Percentiles rank a stretch among this genome's conserved stretches.
phyloP scores from a whole-genome alignment of 2,797 vertebrate genomes.

The Manis pentadactyla region DNA sequence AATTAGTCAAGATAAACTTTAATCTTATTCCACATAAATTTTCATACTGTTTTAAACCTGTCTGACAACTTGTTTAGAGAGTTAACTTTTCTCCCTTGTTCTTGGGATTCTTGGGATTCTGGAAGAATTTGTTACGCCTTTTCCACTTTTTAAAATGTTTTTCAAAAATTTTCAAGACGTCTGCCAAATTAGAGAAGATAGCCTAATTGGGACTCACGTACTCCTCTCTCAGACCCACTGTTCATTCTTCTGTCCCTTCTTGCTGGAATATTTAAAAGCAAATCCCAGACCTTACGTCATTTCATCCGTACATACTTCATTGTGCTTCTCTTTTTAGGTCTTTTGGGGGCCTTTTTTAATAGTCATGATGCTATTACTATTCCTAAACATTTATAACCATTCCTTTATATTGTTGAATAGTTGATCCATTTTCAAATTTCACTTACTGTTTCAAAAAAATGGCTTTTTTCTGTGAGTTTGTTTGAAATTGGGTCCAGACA shows the following conservation, averaged over 20 bases:
- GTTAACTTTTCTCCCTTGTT: background rate
- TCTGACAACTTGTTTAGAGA: background rate
- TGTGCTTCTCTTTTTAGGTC: background rate
- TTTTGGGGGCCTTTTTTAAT: background rate
- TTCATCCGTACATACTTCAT: background rate
- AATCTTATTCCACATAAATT: background rate
- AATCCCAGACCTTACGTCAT: background rate
- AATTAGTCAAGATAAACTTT: constrained; percentile 43
- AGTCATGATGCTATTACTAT: background rate
- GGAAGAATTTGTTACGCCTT: background rate
- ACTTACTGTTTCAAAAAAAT: constrained; percentile 14
- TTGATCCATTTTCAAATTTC: background rate
- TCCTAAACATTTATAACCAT: background rate
- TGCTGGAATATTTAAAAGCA: constrained; percentile 6
- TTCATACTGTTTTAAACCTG: background rate
- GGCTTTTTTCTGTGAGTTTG: background rate
- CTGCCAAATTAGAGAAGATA: background rate
- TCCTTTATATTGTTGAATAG: background rate
- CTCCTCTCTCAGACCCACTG: too few species aligned
- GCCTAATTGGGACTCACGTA: background rate
- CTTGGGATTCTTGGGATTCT: background rate
- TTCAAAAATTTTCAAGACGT: background rate
- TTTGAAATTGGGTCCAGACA: background rate
- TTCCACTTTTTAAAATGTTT: background rate
- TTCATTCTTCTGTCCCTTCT: background rate